These are phyloP conservation scores for Melanotaenia duboulayi DNA, from an alignment of 2,113 vertebrate genomes.

Conservation along the genomic window DNA sequence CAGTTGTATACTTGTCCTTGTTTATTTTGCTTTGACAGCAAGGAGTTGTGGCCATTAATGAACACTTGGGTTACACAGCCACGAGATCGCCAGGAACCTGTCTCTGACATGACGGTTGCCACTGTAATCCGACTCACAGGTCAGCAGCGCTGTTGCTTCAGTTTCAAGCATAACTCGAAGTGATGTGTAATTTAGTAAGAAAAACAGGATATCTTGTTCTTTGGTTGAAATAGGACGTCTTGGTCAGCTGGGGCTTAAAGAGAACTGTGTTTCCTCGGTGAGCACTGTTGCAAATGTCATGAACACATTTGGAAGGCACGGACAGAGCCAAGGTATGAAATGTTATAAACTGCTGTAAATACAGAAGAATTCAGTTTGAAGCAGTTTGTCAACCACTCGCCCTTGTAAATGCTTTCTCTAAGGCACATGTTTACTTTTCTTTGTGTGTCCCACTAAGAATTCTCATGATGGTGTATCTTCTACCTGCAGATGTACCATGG, in stretches of 20 bases:
- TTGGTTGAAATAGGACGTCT: constrained; percentile 84
- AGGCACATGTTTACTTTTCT: too few species aligned
- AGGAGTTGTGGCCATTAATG: constrained; percentile 94
- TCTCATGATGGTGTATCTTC: neutral
- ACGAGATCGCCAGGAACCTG: constrained; percentile 75
- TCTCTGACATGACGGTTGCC: constrained; percentile 85
- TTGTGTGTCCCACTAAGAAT: neutral
- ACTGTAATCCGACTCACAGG: constrained; percentile 91
- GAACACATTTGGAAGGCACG: constrained; percentile 88
- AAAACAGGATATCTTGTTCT: neutral
- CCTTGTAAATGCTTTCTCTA: too few species aligned
- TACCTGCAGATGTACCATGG: constrained; percentile 89
- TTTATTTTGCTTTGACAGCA: constrained; percentile 77
- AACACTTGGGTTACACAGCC: constrained; percentile 91
- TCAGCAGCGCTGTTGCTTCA: constrained; percentile 70
- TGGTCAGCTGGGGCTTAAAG: constrained; percentile 91
- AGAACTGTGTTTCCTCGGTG: constrained; percentile 86
- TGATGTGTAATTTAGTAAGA: neutral
- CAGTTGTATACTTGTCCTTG: neutral
- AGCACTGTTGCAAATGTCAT: constrained; percentile 89
- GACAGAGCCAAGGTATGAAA: constrained; percentile 89
- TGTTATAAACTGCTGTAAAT: neutral
- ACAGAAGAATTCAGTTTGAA: neutral
- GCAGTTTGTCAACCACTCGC: too few species aligned
- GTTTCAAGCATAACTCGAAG: neutral